phyloP scores from a whole-genome alignment of 2,888 invertebrate species.

The Melitaea athalia region DNA sequence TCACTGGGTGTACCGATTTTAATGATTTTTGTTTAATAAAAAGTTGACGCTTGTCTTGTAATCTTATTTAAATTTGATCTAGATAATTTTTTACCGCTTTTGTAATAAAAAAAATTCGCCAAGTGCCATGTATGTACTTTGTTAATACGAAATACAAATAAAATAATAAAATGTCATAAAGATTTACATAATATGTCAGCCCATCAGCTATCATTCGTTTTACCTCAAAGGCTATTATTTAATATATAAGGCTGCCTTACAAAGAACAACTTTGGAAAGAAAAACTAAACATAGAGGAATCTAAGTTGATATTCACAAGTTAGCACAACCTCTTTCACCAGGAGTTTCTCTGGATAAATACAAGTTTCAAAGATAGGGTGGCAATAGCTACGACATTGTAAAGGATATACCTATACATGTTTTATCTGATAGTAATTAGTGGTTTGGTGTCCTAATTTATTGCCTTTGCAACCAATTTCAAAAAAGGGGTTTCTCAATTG shows the following conservation, averaged over 20 bases:
- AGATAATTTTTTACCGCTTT: too few relatives aligned
- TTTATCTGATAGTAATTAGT: too few relatives aligned
- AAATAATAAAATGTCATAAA: neutral
- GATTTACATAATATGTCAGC: neutral
- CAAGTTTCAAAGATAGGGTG: neutral
- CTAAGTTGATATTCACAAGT: conserved; percentile 14
- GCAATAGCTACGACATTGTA: neutral
- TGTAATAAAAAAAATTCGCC: too few relatives aligned
- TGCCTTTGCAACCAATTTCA: too few relatives aligned
- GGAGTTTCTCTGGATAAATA: conserved; percentile 12
- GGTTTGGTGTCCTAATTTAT: too few relatives aligned
- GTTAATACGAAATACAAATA: neutral
- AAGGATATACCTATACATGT: neutral
- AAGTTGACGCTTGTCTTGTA: too few relatives aligned
- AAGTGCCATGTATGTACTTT: too few relatives aligned
- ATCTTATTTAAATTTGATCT: too few relatives aligned
- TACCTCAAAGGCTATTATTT: conserved; percentile 4
- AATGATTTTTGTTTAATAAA: too few relatives aligned
- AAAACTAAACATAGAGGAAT: conserved; percentile 9
- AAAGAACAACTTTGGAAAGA: conserved; percentile 5
- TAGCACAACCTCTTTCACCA: conserved; percentile 10
- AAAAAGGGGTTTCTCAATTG: too few relatives aligned
- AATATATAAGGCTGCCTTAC: conserved; percentile 6
- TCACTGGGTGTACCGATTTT: too few relatives aligned
- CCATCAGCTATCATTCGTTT: neutral